Evolutionary conservation across 2,888 invertebrate species (phyloP), one percentile per base, ranked within the genome.

Genomic region (Tanytarsus gracilentus): DNA sequence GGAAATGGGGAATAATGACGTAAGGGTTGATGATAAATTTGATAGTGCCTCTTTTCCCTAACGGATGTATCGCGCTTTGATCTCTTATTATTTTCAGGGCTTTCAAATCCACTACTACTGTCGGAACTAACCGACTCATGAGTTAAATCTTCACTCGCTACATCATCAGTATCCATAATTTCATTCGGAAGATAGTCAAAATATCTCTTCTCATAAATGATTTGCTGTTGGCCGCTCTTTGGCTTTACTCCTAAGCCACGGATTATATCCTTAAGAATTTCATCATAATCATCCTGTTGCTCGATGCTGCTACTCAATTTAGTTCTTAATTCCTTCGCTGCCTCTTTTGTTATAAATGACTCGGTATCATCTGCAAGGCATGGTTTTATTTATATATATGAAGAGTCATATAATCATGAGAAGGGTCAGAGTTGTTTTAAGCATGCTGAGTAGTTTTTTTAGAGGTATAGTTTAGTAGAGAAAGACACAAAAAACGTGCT

Each of bases 181-280:
- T 65, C 66, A 60, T 63, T 59, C 23, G 65, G 65, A 59, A 65
- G 62, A 64, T 66, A 65, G 62, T 66, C 66, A 61, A 65, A 66
- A 62, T 65, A 65, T 62, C 65, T 65, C 62, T 64, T 65, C 26
- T 65, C 65, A 48, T 56, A 62, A 36, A 61, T 14, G n/a, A 48
- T 21, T 50, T 53, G 33, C 1, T 2, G 16, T 39, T 53, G 25
- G n/a, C 18, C 49, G 36, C 52, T 61, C 14, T 48, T 49, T 62
- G 51, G 58, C 21, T 63, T 33, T 14, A 40, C n/a, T 33, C 61
- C 49, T 23, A 59, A 26, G 30, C 51, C 23, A 21, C 21, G 48
- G 9, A 60, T 52, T 29, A 62, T 58, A 4, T 61, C 61, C 21
- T 59, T 61, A 30, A 63, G 26, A 50, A 63, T 36, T 14, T 62